These are phyloP conservation scores for Hypomecis punctinalis DNA, from an alignment of 2,888 invertebrate genomes.

Conservation along the genomic window DNA sequence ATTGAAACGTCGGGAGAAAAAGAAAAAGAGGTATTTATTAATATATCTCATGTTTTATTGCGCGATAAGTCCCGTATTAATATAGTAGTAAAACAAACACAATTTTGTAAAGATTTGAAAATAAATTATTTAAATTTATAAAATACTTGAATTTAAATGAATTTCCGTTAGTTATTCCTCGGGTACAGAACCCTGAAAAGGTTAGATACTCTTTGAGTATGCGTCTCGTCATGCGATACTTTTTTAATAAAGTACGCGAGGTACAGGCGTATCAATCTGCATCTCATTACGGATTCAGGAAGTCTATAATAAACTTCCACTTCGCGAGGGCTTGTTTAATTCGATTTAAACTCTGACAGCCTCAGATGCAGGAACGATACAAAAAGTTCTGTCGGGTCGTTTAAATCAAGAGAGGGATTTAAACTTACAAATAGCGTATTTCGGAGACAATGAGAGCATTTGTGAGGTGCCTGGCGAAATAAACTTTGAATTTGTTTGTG, in stretches of 20 bases:
- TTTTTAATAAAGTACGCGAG: slow-evolving; percentile 37
- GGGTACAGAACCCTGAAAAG: neutral
- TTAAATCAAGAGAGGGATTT: slow-evolving; percentile 27
- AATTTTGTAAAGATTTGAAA: no score
- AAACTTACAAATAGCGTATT: slow-evolving; percentile 14
- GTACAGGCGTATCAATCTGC: slow-evolving; percentile 50
- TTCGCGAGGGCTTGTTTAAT: slow-evolving; percentile 44
- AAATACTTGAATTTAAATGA: no score
- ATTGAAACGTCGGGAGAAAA: no score
- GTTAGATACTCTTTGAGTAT: neutral
- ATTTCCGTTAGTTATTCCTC: no score
- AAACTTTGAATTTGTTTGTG: slow-evolving; percentile 4
- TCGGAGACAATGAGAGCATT: slow-evolving; percentile 9
- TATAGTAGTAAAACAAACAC: no score
- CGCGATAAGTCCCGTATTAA: no score
- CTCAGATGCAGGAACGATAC: slow-evolving; percentile 37
- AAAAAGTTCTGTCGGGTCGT: slow-evolving; percentile 21
- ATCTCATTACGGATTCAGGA: slow-evolving; percentile 52
- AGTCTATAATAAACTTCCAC: slow-evolving; percentile 49
- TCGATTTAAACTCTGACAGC: slow-evolving; percentile 48
- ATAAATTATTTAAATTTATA: no score
- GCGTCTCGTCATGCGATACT: slow-evolving; percentile 14
- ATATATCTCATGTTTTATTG: no score
- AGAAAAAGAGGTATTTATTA: no score
- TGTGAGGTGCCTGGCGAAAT: slow-evolving; percentile 8